Conservation (phyloP, 2,797 vertebrate species). For the Gorsachius magnificus region DNA sequence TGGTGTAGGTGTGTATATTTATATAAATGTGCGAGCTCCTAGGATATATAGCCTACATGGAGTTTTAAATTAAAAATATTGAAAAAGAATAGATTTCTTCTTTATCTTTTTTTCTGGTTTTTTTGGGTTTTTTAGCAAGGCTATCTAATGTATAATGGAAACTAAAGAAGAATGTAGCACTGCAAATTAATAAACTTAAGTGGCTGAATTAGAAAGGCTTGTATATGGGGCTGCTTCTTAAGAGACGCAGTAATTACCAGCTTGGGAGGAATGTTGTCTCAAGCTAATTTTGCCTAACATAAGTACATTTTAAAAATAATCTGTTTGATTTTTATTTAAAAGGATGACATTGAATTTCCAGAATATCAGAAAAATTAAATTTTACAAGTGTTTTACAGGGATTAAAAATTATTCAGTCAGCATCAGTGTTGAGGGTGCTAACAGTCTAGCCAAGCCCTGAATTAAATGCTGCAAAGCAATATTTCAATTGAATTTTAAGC, state of each 20-base stretch:
- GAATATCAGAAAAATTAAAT: neutral
- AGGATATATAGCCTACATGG: neutral
- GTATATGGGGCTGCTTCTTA: neutral
- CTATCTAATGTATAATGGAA: neutral
- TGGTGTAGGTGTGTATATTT: neutral
- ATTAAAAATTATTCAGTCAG: neutral
- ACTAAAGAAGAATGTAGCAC: neutral
- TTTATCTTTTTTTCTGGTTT: too few species aligned
- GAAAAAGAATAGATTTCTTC: neutral
- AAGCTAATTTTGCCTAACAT: constrained; percentile 15
- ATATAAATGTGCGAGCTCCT: neutral
- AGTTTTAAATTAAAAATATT: neutral
- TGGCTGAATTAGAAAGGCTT: constrained; percentile 28
- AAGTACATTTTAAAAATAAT: neutral
- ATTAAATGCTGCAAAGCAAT: constrained; percentile 27
- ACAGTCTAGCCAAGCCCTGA: neutral
- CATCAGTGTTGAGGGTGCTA: neutral
- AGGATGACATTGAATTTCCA: neutral
- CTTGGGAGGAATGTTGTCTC: neutral
- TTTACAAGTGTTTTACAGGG: neutral
- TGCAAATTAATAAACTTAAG: constrained; percentile 23
- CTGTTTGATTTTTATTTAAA: neutral
- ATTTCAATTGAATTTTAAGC: neutral
- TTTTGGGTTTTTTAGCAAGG: neutral
- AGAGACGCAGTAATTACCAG: neutral